Base-by-base conservation (phyloP, 1,140 invertebrate species). In the Ceratosolen solmsi region DNA sequence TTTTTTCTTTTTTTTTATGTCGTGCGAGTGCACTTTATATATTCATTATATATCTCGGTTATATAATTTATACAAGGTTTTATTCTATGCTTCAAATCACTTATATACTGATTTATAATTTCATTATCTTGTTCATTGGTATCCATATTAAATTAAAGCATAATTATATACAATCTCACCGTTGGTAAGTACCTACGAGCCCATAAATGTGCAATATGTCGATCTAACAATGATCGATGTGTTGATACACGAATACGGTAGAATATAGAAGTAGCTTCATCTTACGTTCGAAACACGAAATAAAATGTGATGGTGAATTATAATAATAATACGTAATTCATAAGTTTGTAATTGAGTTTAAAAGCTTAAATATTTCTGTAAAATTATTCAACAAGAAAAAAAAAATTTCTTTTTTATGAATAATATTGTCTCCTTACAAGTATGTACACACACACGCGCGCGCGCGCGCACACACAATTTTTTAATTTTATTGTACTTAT, bases 131-230 rank as follows among this genome's bases (percentile, higher is more conserved):
- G 63, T 68, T 65, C 17, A 20, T 75, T 30, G 58, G 25, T 63
- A 68, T 54, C 25, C 20, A 75, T 46, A 41, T 49, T 65, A 56
- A 75, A 74, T 36, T 11, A 75, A 81, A 56, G 58, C 72, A 75
- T 68, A 51, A 68, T 63, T 80, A 68, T 22, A 70, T 68, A 38
- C 27, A 75, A 74, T 68, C 41, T 75, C 33, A 27, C 17, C 27
- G 71, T 25, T 13, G 65, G 70, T 71, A 76, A 77, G 56, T 56
- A 41, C 15, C 79, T 74, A 56, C 79, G 72, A 81, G 58, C 46
- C n/a, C 71, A 80, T 74, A 74, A 63, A 80, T 80, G 72, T 72
- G 46, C 25, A 38, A 79, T 80, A 79, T 72, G 33, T n/a, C 13
- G 8, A 11, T 46, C 22, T 36, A 74, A 74, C 20, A 13, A 74